A percentile compares a stretch with the other conserved stretches of the same genome.
phyloP scores from a whole-genome alignment of 2,113 vertebrate species.

The Apeltes quadracus region DNA sequence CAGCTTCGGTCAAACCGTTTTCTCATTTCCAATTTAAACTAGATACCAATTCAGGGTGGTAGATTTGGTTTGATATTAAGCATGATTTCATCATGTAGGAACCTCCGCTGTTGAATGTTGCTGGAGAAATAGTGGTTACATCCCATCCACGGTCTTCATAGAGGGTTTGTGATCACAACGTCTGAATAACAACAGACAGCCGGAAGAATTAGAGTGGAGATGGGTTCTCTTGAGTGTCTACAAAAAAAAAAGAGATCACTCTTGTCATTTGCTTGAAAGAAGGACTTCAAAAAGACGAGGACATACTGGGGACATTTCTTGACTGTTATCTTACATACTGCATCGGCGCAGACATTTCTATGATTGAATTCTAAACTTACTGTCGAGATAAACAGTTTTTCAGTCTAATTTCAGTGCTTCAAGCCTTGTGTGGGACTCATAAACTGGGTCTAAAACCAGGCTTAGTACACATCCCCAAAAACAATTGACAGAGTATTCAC shows the following conservation, averaged over 20 bases:
- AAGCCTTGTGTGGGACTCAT: conserved; percentile 19
- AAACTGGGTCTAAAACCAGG: conserved; percentile 49
- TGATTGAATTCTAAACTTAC: conserved; percentile 48
- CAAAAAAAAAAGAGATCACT: conserved; percentile 15
- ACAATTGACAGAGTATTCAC: conserved; percentile 44
- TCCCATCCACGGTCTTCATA: background rate
- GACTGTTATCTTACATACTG: conserved; percentile 31
- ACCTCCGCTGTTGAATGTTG: background rate
- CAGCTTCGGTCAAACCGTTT: conserved; percentile 22
- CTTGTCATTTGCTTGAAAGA: conserved; percentile 7
- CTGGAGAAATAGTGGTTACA: background rate
- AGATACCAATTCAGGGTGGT: background rate
- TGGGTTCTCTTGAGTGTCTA: conserved; percentile 18
- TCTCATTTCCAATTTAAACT: conserved; percentile 2
- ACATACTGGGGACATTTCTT: conserved; percentile 1
- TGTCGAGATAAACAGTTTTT: conserved; percentile 35
- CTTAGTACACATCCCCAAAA: conserved; percentile 41
- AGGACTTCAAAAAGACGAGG: conserved; percentile 33
- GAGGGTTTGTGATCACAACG: conserved; percentile 19
- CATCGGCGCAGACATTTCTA: conserved; percentile 32
- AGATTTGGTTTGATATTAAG: background rate
- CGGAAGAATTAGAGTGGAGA: conserved; percentile 17
- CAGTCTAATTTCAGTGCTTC: conserved; percentile 27
- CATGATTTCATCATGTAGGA: background rate
- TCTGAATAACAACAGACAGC: conserved; percentile 21